These are phyloP conservation scores for Catamblyrhynchus diadema DNA, from an alignment of 2,797 vertebrate species.

Conservation along the genomic window DNA sequence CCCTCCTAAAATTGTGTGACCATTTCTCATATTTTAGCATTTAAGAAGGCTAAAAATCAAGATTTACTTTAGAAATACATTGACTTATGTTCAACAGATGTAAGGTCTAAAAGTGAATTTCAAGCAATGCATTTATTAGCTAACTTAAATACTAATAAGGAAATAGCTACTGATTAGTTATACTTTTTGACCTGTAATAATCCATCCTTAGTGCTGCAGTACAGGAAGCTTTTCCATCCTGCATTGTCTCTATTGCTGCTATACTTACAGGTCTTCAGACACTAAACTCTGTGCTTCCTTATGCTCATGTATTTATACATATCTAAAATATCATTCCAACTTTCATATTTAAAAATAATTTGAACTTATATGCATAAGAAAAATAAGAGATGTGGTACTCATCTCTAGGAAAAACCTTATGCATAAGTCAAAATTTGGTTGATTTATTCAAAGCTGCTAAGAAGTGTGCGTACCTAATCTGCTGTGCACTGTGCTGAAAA, in stretches of 20 bases:
- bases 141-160: constrained; percentile 32
- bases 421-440: not conserved
- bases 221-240: not conserved
- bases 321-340: not conserved
- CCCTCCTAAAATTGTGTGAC: not conserved
- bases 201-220: not conserved
- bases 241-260: not conserved
- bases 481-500: not conserved
- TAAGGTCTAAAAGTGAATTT: constrained; percentile 9
- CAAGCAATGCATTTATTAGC: not conserved
- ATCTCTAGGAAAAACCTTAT: not conserved
- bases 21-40: constrained; percentile 26
- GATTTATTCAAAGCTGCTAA: not conserved
- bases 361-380: not conserved
- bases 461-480: not conserved
- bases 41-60: constrained; percentile 13
- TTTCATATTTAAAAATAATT: not conserved
- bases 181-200: not conserved
- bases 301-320: not conserved
- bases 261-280: not conserved
- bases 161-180: not conserved
- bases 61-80: constrained; percentile 16
- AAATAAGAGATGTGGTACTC: not conserved
- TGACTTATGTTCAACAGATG: not conserved
- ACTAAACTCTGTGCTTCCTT: not conserved